These are phyloP conservation scores for Tragelaphus imberbis DNA, from an alignment of 2,113 vertebrate species.

Conservation along the genomic window DNA sequence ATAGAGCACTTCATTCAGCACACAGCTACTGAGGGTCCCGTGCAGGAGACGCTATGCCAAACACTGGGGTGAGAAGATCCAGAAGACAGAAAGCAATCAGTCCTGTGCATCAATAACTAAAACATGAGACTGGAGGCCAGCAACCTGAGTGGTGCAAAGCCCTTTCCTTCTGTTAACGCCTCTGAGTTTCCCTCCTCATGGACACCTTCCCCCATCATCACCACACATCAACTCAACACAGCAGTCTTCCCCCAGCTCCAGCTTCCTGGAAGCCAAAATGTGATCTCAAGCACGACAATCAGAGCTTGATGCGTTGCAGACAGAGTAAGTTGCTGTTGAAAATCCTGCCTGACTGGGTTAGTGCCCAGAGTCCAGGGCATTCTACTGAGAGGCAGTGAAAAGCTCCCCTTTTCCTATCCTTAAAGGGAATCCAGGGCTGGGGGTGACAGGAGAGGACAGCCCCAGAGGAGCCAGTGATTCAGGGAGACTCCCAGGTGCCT, in stretches of 20 bases:
- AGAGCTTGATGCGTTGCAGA: not conserved
- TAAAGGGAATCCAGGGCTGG: not conserved
- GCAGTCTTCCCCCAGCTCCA: not conserved
- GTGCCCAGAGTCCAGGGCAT: not conserved
- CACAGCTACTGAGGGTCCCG: not conserved
- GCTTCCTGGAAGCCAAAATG: not conserved
- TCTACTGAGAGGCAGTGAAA: not conserved
- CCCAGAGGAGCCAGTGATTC: not conserved
- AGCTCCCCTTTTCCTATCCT: not conserved
- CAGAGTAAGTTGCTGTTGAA: not conserved
- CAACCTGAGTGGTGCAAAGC: not conserved
- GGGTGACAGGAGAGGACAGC: not conserved
- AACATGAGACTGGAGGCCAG: not conserved
- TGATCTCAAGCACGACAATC: not conserved
- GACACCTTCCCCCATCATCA: not conserved
- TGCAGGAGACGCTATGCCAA: not conserved
- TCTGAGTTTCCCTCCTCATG: not conserved
- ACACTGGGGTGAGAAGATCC: not conserved
- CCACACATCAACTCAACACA: not conserved
- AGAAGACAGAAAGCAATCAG: not conserved
- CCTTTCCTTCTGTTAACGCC: not conserved
- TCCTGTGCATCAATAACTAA: not conserved
- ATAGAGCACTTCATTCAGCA: not conserved
- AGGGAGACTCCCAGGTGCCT: not conserved
- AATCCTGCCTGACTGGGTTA: not conserved